These are phyloP conservation scores for Rhyacophila evoluta DNA, from an alignment of 2,888 invertebrate species.

Conservation along the genomic window DNA sequence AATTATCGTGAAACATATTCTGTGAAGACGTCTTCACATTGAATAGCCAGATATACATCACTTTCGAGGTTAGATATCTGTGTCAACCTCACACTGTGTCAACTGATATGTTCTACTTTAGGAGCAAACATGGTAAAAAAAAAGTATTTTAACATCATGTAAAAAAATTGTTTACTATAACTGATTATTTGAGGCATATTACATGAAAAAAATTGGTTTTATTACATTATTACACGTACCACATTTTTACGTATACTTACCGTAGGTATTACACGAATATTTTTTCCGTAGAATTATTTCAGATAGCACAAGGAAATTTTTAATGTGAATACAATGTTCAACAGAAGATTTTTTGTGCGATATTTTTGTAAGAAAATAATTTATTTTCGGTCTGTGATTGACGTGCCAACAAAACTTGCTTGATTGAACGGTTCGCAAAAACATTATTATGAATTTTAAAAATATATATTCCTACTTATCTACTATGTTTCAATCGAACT, in stretches of 20 bases:
- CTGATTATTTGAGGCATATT: neutral
- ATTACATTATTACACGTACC: neutral
- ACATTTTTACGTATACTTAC: neutral
- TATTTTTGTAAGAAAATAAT: neutral
- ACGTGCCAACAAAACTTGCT: neutral
- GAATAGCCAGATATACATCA: too few species aligned
- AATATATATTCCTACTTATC: too few species aligned
- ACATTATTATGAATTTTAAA: too few species aligned
- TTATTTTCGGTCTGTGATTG: neutral
- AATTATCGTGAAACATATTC: too few species aligned
- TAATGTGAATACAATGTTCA: constrained; percentile 11
- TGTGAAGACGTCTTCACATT: too few species aligned
- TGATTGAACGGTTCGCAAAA: constrained; percentile 1
- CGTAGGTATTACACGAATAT: too few species aligned
- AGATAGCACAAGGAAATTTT: neutral
- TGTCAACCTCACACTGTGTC: too few species aligned
- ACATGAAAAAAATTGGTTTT: neutral
- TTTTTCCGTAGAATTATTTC: neutral
- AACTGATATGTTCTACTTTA: too few species aligned
- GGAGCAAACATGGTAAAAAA: too few species aligned
- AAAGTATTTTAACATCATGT: neutral
- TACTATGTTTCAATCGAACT: too few species aligned
- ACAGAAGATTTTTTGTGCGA: neutral
- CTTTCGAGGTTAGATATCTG: too few species aligned
- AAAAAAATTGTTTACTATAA: neutral